A percentile compares a stretch with the other conserved stretches of the same genome.
phyloP scores from a whole-genome alignment of 2,888 invertebrate genomes.

The Andricus curvator region DNA sequence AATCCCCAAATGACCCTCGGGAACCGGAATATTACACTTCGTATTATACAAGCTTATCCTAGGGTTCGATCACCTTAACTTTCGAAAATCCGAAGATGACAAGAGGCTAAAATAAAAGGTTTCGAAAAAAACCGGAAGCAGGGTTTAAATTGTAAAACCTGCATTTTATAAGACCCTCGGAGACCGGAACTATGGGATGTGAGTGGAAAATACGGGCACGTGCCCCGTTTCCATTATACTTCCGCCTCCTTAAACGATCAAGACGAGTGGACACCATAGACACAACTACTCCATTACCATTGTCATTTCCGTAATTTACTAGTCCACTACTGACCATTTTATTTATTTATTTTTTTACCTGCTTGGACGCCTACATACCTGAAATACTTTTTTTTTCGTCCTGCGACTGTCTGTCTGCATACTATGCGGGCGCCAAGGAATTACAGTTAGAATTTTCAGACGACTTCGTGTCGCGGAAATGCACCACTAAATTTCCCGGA shows the following conservation, averaged over 20 bases:
- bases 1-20: neutral
- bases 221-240: constrained; percentile 59
- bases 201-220: constrained; percentile 71
- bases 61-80: neutral
- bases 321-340: constrained; percentile 20
- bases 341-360: constrained; percentile 33
- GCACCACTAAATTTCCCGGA: neutral
- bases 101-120: neutral
- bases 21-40: neutral
- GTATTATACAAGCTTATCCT: neutral
- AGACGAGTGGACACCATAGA: constrained; percentile 17
- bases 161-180: constrained; percentile 46
- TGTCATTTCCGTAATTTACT: constrained; percentile 30
- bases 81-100: neutral
- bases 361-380: constrained; percentile 17
- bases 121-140: constrained; percentile 18
- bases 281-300: constrained; percentile 57
- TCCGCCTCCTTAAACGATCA: constrained; percentile 33
- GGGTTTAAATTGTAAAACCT: neutral
- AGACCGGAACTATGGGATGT: constrained; percentile 65
- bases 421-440: constrained; percentile 33
- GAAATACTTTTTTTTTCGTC: constrained; percentile 18
- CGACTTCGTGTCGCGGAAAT: constrained; percentile 4
- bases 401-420: constrained; percentile 4
- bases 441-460: constrained; percentile 15